Evolutionary conservation across 2,113 vertebrate genomes (phyloP), one percentile per base, ranked within the genome.

Genomic region (Nerophis ophidion): DNA sequence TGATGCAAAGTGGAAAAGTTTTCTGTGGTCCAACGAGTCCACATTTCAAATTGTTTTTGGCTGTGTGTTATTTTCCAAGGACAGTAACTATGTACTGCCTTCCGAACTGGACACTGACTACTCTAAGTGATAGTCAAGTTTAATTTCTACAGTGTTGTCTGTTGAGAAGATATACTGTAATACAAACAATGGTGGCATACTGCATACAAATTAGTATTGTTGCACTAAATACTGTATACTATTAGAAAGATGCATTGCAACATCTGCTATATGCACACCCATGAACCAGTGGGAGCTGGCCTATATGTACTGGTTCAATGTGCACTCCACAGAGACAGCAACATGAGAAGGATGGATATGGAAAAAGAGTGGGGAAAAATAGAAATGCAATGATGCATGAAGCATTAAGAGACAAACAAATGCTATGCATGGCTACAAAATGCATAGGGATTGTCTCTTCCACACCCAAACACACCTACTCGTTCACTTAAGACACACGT

Each of bases 231-330:
- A 26, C 10, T 58, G 60, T 19, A 51, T 57, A 48, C 48, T 15
- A 42, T 14, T 49, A 61, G 15, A 70, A 16, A 10, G 53, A 35
- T 57, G 48, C 10, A 45, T 34, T 12, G 60, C 57, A 62, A 56
- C 59, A 67, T 61, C 48, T 66, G 67, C 57, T 52, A 66, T 61
- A 17, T 64, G 68, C 64, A 79, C 69, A 76, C 52, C 68, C 81
- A 77, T 75, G 68, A 66, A 73, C 74, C 66, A 59, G 49, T 53
- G 73, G 65, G 77, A 83, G 60, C 65, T 83, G 77, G 56, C 77
- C 81, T 61, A 80, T 66, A 77, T 74, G 65, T 35, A 53, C 61
- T 49, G 51, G 69, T 49, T 45, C 44, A 49, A 62, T 9, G 49
- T 42, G 59, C 16, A 16, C 50, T 49, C 42, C 56, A 66, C 5